Base-by-base conservation (phyloP, 2,797 vertebrate genomes). In the Diplodus puntazzo region DNA sequence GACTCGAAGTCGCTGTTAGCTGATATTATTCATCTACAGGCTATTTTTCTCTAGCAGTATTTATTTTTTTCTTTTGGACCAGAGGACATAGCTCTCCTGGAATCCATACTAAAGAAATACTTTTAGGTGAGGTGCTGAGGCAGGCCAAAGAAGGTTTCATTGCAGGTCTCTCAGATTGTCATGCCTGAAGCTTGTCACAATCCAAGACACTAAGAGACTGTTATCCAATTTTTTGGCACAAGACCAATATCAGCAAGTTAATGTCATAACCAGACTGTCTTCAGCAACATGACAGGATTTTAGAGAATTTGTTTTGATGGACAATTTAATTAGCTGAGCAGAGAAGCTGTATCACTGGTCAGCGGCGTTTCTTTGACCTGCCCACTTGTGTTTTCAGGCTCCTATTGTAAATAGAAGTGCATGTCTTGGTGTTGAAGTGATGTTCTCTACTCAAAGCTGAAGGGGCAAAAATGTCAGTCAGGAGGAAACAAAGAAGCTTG, bases 401-500 rank as follows among this genome's bases (percentile, higher is more conserved):
- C 27, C n/a, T 54, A 67, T 80, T 82, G 81, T 76, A 74, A 73
- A 78, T 48, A 80, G 11, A 76, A 66, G 71, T 77, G 69, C 59
- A 71, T 82, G 77, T 81, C 67, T 69, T 49, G 57, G 34, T 85
- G 71, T 66, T 73, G 57, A 75, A 74, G 34, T 69, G 58, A 69
- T 86, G 78, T 52, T 73, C 79, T 90, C 84, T 80, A 76, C 65
- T 75, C 59, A 83, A 80, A 85, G 79, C 76, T 85, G 50, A 82
- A 81, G 71, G 61, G 68, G 75, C 74, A 55, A 63, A 63, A 65
- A 77, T 73, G 84, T 81, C 80, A 86, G 73, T 84, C 55, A 79
- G 73, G 73, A 84, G 78, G 69, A 84, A 73, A 90, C 83, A 87
- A 88, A 92, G 87, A 87, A 69, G 59, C 79, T 86, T 84, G 74